Evolutionary conservation across 2,888 invertebrate genomes (phyloP), one percentile per base, ranked within the genome.

Genomic region (Oxytorus armatus): DNA sequence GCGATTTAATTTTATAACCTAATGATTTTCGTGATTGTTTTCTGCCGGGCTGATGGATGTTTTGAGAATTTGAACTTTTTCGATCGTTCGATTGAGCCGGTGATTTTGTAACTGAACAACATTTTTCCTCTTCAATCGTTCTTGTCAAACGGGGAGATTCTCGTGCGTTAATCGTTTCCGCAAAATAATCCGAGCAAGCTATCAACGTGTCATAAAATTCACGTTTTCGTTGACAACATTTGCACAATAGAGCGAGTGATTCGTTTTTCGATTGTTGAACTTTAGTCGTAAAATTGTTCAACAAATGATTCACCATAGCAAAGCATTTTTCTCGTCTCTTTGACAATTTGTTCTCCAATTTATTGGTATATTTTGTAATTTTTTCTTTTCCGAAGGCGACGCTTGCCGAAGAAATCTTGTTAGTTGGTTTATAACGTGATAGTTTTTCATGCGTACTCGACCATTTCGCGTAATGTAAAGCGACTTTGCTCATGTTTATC

Each of bases 331-430:
- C 21, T 57, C 75, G 66, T 42, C 59, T 75, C 4, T 68, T 39
- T 0, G 7, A 7, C 1, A 75, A 49, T 10, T 75, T 25, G 1
- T 92, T 99, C 99, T 93, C 97, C 98, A 0, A 95, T 99, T 68
- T 47, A 0, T 29, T 39, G 4, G 25, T 29, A 14, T 61, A 29
- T 1, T 10, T 23, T 8, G 21, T 10, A 18, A 72, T 16, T 59
- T 49, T 36, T 7, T 8, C 10, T 10, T 18, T 29, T 8, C 18
- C 10, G 1, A 21, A n/a, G n/a, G n/a, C 69, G 8, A 3, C 10
- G 1, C 1, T 44, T 7, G 3, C 10, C 29, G 18, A 1, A 4
- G 18, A 3, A n/a, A n/a, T n/a, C 11, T 23, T 39, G 11, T 33
- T 11, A 0, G 14, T 7, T 14, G 23, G 18, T 2, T 18, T n/a